Base-by-base conservation (phyloP, 2,888 invertebrate genomes). In the Clanis bilineata region DNA sequence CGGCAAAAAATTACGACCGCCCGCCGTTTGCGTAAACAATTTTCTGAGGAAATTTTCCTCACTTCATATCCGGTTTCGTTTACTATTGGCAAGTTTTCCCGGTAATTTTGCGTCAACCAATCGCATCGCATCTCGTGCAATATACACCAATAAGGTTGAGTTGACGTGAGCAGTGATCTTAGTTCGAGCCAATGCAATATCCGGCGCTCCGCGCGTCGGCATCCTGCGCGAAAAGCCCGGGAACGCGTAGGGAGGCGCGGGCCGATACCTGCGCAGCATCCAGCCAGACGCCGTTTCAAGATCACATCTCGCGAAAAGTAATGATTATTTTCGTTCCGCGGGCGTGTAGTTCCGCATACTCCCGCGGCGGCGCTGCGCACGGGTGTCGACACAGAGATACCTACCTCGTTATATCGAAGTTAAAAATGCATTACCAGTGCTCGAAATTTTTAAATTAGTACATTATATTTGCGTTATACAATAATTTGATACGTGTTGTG, bases 251-350 rank as follows among this genome's bases (percentile, higher is more conserved):
- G 61, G 69, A 68, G 77, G 79, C 81, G 78, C 77, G 80, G 77
- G 77, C 74, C 74, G 76, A 82, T 79, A 87, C 84, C 85, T 87
- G 89, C 90, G 90, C 90, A 89, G 85, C 87, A 86, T 86, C 86
- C 77, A 84, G 72, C 73, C 72, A 77, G 74, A 77, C 83, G 83
- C 82, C 79, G 77, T 75, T 80, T 76, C 83, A 84, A 90, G 90
- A 90, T 90, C 90, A 88, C 90, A 91, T 92, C 92, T 90, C 86
- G 85, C 85, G 87, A 88, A 90, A 92, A 92, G 89, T 93, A 93
- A 92, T 91, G 92, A 93, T 93, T 93, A 93, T 92, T 93, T 61
- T 92, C 84, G 88, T 92, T 91, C 88, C 86, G 83, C 82, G 82
- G 82, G 73, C 80, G 78, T 67, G 69, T 88, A 87, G 89, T 91